Evolutionary conservation across 2,113 vertebrate species (phyloP), one percentile per base, ranked within the genome.

Genomic region (Anarhynchus alexandrinus): DNA sequence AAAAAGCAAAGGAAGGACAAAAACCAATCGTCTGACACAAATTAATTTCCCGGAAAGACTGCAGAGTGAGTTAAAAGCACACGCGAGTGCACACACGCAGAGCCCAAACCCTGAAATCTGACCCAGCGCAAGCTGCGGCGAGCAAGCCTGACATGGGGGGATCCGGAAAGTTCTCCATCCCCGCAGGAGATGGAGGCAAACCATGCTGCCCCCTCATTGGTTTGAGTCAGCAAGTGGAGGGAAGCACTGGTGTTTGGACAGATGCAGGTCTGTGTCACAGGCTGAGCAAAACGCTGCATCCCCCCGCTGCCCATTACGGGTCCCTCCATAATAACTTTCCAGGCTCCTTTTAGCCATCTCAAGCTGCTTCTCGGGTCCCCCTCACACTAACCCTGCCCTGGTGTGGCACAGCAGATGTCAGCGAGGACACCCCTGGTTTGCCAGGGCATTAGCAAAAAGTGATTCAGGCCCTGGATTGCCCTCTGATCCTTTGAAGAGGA

Each of bases 1-100:
- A 80, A 34, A 91, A 77, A 87, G 22, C 57, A 94, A 82, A 90
- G 49, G 34, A 36, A 92, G 36, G 62, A 88, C 51, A 67, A 76
- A 93, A 38, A 18, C 6, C 47, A 34, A 5, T 32, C 2, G 4
- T 76, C 57, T 89, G 79, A 90, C 54, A 85, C 79, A 92, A 88
- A 84, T 90, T 71, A 81, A 95, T 96, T 92, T 96, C 93, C 93
- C 67, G 90, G 36, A 43, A 92, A 92, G 91, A 14, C 66, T 59
- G 78, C 88, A 71, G 77, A 82, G 79, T 2, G 40, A 93, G 70
- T 97, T 93, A 59, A 94, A 96, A 92, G 76, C 79, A 49, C 47
- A 91, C 0, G 0, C 2, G 1, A 90, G 45, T 2, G 62, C 73
- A 54, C 79, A 64, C 70, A 88, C 1, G 9, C 74, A 72, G 74